phyloP scores from a whole-genome alignment of 2,113 vertebrate genomes.

The Neogale vison region DNA sequence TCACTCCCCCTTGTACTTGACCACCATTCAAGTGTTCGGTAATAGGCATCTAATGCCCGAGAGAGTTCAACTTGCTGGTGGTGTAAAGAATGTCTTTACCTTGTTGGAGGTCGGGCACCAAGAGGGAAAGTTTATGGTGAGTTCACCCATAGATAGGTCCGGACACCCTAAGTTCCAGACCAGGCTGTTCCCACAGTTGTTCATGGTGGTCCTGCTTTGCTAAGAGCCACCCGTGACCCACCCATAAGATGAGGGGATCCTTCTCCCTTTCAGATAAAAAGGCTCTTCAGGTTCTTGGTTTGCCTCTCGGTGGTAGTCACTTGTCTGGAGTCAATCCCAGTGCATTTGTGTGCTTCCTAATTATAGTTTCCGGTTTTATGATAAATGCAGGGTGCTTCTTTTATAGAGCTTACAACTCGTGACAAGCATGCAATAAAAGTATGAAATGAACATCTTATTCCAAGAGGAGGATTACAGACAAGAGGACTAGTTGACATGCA shows the following conservation, averaged over 20 bases:
- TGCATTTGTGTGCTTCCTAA: slow-evolving; percentile 51
- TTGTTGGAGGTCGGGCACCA: neutral
- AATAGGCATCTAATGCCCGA: neutral
- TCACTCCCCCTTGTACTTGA: neutral
- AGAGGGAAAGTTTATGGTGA: neutral
- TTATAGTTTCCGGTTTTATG: slow-evolving; percentile 65
- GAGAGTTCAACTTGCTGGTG: neutral
- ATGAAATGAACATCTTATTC: slow-evolving; percentile 78
- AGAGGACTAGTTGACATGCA: slow-evolving; percentile 68
- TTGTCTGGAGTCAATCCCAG: slow-evolving; percentile 19
- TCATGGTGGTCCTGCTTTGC: neutral
- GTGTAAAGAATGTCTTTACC: neutral
- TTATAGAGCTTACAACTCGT: slow-evolving; percentile 57
- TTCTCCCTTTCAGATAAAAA: neutral
- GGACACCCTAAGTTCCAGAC: neutral
- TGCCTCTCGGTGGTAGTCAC: neutral
- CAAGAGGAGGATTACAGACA: slow-evolving; percentile 69
- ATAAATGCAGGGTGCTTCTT: slow-evolving; percentile 65
- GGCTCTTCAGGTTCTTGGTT: neutral
- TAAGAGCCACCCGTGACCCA: too few relatives aligned
- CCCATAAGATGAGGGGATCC: neutral
- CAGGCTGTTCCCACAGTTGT: neutral
- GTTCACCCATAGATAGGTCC: neutral
- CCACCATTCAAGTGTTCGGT: neutral
- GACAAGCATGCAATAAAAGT: slow-evolving; percentile 70